Base-by-base conservation (phyloP, 2,888 invertebrate species). In the Micoletzkya japonica region DNA sequence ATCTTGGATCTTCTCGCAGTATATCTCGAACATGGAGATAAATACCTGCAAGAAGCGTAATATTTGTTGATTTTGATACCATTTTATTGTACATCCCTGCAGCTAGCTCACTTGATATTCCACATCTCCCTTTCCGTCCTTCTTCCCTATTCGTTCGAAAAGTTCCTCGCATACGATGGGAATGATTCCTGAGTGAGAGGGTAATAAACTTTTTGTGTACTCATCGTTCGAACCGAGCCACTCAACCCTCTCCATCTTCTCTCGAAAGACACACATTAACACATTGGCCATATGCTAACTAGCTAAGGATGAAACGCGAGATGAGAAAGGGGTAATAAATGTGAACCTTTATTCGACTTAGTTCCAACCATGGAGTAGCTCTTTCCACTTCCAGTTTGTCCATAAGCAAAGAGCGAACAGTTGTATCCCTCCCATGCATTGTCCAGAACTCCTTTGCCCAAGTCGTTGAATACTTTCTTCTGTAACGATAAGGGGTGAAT, bases 21-120 rank as follows among this genome's bases (percentile, higher is more conserved):
- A 89, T 74, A 90, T 89, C 82, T 90, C 90, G 76, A 89, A 81
- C 89, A 90, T 89, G 72, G 88, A 88, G 73, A 89, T 86, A 64
- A 87, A 86, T 7, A 89, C 88, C 87, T 89, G 63, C 56, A 69
- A 49, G 14, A 26, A 54, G 7, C 7, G 14, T n/a, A n/a, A n/a
- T n/a, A n/a, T n/a, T n/a, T n/a, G 20, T 14, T 44, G 44, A 14
- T 10, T 20, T 44, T 44, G n/a, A n/a, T n/a, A n/a, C n/a, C n/a
- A 28, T 28, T 14, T 2, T 24, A 39, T 37, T 14, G 26, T 4
- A 28, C 4, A 26, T 4, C 10, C 32, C 4, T 14, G 52, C 39
- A 59, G 44, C 34, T 50, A 32, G 57, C 75, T 75, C 74, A 86
- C 86, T 80, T 87, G 87, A 81, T 80, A 87, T 72, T 86, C 86